phyloP scores from a whole-genome alignment of 2,888 invertebrate genomes.

The Polyploca ridens region DNA sequence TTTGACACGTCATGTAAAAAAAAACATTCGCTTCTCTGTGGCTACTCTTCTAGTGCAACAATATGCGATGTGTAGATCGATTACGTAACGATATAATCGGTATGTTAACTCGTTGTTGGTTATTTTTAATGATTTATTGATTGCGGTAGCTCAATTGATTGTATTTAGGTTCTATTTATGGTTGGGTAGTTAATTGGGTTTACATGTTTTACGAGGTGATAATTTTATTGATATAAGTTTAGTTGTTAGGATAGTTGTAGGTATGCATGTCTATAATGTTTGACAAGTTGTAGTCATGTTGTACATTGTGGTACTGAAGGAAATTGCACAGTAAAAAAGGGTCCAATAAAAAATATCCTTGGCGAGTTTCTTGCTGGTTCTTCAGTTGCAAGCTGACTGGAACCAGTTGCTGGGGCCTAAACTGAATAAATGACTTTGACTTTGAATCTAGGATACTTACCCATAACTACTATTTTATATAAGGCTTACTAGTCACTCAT shows the following conservation, averaged over 20 bases:
- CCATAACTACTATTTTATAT: too few species aligned
- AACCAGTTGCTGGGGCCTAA: too few species aligned
- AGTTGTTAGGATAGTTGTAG: not conserved
- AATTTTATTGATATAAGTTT: not conserved
- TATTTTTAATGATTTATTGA: slow-evolving; percentile 2
- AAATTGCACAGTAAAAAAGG: too few species aligned
- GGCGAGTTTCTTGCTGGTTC: too few species aligned
- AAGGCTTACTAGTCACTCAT: too few species aligned
- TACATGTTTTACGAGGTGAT: not conserved
- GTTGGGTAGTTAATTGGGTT: not conserved
- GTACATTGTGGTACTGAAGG: too few species aligned
- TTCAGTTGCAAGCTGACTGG: too few species aligned
- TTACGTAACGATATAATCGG: not conserved
- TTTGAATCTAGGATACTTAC: too few species aligned
- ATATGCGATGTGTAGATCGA: slow-evolving; percentile 1
- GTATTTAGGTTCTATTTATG: not conserved
- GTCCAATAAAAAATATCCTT: too few species aligned
- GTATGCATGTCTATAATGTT: too few species aligned
- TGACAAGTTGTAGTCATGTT: too few species aligned
- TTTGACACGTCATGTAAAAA: slow-evolving; percentile 20
- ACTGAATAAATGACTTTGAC: too few species aligned
- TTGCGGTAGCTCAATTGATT: not conserved
- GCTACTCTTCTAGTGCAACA: not conserved
- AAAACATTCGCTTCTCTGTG: not conserved
- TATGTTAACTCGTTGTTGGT: not conserved